Conservation (phyloP, 2,113 vertebrate genomes). For the Platycercus adscitus region DNA sequence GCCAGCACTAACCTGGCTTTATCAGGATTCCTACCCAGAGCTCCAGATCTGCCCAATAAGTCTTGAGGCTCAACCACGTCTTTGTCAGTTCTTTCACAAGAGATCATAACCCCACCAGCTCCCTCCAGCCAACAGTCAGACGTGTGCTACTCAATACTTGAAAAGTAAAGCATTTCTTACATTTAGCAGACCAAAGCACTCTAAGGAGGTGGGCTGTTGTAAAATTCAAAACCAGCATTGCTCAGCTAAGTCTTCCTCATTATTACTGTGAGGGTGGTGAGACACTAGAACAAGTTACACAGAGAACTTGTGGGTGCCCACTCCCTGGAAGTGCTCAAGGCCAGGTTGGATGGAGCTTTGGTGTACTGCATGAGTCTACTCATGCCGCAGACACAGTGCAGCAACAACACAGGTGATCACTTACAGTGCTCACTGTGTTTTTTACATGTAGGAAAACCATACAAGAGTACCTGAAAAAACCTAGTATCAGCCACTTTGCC, state of each 20-base stretch:
- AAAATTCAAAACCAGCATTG: not conserved
- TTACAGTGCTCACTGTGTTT: not conserved
- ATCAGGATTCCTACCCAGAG: accelerated
- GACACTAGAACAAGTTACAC: not conserved
- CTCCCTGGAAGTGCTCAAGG: not conserved
- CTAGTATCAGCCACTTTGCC: not conserved
- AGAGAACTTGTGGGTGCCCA: not conserved
- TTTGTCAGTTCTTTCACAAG: not conserved
- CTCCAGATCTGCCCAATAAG: not conserved
- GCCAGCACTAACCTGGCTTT: not conserved
- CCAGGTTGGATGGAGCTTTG: not conserved
- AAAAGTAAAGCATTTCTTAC: not conserved
- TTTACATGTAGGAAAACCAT: not conserved
- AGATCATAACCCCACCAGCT: not conserved
- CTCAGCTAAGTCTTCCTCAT: not conserved
- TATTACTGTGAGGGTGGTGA: not conserved
- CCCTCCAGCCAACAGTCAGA: not conserved
- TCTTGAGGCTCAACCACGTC: not conserved
- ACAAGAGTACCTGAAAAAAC: not conserved
- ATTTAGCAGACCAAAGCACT: not conserved
- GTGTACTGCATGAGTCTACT: not conserved
- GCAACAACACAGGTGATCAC: not conserved
- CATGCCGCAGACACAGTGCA: not conserved
- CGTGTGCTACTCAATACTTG: accelerated
- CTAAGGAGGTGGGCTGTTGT: not conserved